Conservation (phyloP, 2,888 invertebrate genomes). For the Caenorhabditis zanzibari region DNA sequence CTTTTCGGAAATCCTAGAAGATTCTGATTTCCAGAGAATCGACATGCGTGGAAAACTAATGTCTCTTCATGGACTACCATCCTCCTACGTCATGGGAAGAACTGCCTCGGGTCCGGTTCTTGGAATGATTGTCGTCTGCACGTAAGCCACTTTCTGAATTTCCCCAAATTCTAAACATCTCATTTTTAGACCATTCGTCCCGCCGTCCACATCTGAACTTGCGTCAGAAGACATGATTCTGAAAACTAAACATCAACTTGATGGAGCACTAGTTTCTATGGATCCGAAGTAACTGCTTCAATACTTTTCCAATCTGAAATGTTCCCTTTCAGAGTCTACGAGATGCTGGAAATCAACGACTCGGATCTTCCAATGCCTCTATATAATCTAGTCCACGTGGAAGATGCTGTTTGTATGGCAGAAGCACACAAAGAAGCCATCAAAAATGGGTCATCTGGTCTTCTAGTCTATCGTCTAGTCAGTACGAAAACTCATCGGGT, state of each 20-base stretch:
- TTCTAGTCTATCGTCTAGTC: slow-evolving; percentile 98
- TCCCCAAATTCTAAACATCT: no score
- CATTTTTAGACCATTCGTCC: slow-evolving; percentile 90
- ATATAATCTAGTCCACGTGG: slow-evolving; percentile 97
- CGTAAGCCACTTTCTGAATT: slow-evolving; percentile 84
- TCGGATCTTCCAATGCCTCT: slow-evolving; percentile 75
- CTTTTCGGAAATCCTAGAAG: background rate
- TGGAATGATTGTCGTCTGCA: slow-evolving; percentile 97
- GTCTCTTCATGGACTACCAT: slow-evolving; percentile 92
- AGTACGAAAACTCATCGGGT: slow-evolving; percentile 87
- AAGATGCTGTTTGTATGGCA: slow-evolving; percentile 96
- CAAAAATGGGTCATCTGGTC: slow-evolving; percentile 98
- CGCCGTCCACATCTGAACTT: slow-evolving; percentile 93
- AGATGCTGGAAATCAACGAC: slow-evolving; percentile 80
- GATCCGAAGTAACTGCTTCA: slow-evolving; percentile 73
- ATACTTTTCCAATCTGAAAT: background rate
- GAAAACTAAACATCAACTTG: slow-evolving; percentile 99
- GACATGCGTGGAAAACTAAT: slow-evolving; percentile 98
- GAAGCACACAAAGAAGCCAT: slow-evolving; percentile 99
- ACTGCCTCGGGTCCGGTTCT: slow-evolving; percentile 84
- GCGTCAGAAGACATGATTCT: slow-evolving; percentile 99
- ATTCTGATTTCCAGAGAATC: slow-evolving; percentile 88
- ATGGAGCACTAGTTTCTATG: slow-evolving; percentile 86
- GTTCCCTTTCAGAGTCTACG: slow-evolving; percentile 71
- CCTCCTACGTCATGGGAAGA: slow-evolving; percentile 84